These are phyloP conservation scores for Origma solitaria DNA, from an alignment of 2,113 vertebrate genomes.

Conservation along the genomic window DNA sequence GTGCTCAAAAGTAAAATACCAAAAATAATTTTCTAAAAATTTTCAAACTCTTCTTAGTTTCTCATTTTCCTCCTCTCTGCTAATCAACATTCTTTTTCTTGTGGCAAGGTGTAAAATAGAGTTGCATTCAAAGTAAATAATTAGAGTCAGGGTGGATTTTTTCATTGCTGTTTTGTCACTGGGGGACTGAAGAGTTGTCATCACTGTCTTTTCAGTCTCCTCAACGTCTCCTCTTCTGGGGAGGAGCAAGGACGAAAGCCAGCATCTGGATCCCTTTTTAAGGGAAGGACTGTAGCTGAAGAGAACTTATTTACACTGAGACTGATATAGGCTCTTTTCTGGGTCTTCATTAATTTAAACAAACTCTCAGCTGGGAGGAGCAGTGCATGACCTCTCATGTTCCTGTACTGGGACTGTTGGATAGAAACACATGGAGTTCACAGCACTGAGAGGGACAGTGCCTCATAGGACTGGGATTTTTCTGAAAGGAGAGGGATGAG, in stretches of 20 bases:
- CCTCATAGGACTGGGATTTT: background rate
- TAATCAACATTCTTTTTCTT: background rate
- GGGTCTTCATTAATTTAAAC: background rate
- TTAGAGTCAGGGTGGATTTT: fast-evolving
- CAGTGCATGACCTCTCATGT: background rate
- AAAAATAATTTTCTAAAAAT: background rate
- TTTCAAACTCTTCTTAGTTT: background rate
- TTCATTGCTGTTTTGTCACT: background rate
- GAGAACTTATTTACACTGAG: slow-evolving; percentile 7
- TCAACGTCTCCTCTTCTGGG: background rate
- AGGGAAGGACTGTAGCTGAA: background rate
- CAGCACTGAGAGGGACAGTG: background rate
- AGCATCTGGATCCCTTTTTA: slow-evolving; percentile 9
- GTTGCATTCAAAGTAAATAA: background rate
- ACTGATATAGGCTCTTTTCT: background rate
- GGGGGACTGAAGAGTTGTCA: background rate
- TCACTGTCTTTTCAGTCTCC: background rate
- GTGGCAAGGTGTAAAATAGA: background rate
- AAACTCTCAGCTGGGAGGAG: background rate
- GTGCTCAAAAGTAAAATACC: background rate
- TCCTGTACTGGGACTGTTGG: background rate
- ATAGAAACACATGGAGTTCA: fast-evolving
- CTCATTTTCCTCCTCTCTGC: background rate
- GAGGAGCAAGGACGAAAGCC: background rate
- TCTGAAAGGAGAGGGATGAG: background rate